Base-by-base conservation (phyloP, 2,888 invertebrate species). In the Odontocerum albicorne region DNA sequence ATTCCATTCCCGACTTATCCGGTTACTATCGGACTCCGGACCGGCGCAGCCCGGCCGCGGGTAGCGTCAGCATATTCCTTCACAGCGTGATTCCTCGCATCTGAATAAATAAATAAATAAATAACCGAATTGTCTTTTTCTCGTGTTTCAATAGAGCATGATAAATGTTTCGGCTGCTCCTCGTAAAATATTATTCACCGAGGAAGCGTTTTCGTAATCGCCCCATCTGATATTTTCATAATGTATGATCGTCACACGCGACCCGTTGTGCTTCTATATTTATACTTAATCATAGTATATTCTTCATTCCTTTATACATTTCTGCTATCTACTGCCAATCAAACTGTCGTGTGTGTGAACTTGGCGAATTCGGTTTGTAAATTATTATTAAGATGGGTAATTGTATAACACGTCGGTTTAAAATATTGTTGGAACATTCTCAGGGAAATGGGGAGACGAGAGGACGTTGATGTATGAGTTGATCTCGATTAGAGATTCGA, bases 1-100 rank as follows among this genome's bases (percentile, higher is more conserved):
- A n/a, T n/a, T n/a, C 27, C 10, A 27, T 27, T 27, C 27, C 27
- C 6, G n/a, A 16, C n/a, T 16, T 38, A 38, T 3, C 8, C 4
- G 19, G 13, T 38, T 13, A 15, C 13, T 13, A 12, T n/a, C 1
- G 17, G 16, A 10, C n/a, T 17, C 13, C 13, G 13, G 13, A 16
- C 39, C 39, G 39, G 39, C 39, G 20, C 39, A n/a, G 7, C 27
- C 8, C 2, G 12, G 22, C 17, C 7, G 27, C 16, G n/a, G 4
- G 10, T 22, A 42, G 42, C 12, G 42, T 13, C 21, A 19, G 12
- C 17, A 10, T 7, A 20, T 31, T 16, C 33, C 50, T 20, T 3
- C 35, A 15, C 44, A 51, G 51, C 51, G 33, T 51, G 51, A n/a
- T 20, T 35, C 44, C 51, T 19, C 31, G 36, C 51, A 51, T 44